Conservation (phyloP, 2,797 vertebrate genomes). For the Microchirus variegatus region DNA sequence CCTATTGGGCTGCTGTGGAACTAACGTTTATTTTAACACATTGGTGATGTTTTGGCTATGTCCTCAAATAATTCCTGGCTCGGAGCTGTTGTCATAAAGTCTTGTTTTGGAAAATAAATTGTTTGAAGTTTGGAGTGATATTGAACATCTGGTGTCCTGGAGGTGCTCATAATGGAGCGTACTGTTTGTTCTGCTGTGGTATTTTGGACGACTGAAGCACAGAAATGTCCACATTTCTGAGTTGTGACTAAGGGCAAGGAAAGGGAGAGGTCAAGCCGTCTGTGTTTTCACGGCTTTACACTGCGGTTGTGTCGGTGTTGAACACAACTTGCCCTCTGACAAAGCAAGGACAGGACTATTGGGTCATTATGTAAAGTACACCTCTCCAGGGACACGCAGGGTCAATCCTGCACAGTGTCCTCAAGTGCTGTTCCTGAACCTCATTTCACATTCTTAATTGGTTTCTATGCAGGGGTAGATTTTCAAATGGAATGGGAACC, state of each 20-base stretch:
- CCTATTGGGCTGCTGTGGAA: neutral
- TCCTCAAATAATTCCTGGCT: slow-evolving; percentile 39
- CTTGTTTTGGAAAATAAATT: slow-evolving; percentile 2
- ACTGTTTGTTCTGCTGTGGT: slow-evolving; percentile 25
- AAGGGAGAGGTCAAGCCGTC: slow-evolving; percentile 33
- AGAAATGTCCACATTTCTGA: slow-evolving; percentile 11
- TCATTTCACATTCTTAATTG: slow-evolving; percentile 65
- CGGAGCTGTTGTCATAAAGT: slow-evolving; percentile 15
- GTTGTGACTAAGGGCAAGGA: slow-evolving; percentile 24
- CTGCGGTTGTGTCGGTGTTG: slow-evolving; percentile 20
- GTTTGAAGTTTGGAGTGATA: slow-evolving; percentile 46
- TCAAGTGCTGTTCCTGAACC: slow-evolving; percentile 37
- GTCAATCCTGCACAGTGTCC: slow-evolving; percentile 28
- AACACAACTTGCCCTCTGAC: slow-evolving; percentile 5
- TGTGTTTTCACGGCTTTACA: slow-evolving; percentile 17
- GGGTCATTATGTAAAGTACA: slow-evolving; percentile 41
- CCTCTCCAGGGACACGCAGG: slow-evolving; percentile 30
- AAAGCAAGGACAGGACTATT: slow-evolving; percentile 20
- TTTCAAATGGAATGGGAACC: slow-evolving; percentile 41
- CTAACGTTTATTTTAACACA: slow-evolving; percentile 13
- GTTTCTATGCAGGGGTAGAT: slow-evolving; percentile 54
- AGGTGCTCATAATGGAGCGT: slow-evolving; percentile 33
- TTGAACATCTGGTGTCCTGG: slow-evolving; percentile 44
- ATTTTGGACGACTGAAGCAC: slow-evolving; percentile 1
- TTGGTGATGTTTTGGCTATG: slow-evolving; percentile 34